These are phyloP conservation scores for Lepus townsendii DNA, from an alignment of 2,797 vertebrate genomes.

Conservation along the genomic window DNA sequence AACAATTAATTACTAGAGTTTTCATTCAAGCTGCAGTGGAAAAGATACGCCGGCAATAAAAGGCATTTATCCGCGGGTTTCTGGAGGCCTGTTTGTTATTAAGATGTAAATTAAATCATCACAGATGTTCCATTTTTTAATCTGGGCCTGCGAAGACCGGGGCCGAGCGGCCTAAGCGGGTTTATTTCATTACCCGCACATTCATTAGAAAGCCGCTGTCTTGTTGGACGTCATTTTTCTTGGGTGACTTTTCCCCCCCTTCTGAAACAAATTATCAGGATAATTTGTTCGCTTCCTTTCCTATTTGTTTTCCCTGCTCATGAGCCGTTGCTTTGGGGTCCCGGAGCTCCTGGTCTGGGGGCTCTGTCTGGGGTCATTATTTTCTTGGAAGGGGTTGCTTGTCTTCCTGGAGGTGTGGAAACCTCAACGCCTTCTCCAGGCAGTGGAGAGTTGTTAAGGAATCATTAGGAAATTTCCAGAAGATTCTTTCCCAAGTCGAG, in stretches of 20 bases:
- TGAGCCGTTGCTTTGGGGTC: background rate
- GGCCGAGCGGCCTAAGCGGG: conserved; percentile 92
- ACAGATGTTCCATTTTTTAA: conserved; percentile 99
- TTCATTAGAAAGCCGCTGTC: conserved; percentile 94
- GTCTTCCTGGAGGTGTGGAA: background rate
- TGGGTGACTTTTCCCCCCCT: conserved; percentile 85
- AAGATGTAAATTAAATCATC: conserved; percentile 99
- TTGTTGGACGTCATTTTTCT: conserved; percentile 89
- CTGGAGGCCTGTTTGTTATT: conserved; percentile 99
- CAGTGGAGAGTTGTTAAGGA: background rate
- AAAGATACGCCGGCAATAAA: conserved; percentile 98
- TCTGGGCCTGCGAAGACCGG: conserved; percentile 96
- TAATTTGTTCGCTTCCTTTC: conserved; percentile 89
- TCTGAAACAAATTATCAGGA: conserved; percentile 88
- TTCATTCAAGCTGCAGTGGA: conserved; percentile 94
- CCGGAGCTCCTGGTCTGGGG: background rate
- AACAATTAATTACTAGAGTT: conserved; percentile 99
- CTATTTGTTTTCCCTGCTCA: conserved; percentile 80
- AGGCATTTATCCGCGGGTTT: conserved; percentile 98
- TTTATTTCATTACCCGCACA: conserved; percentile 96
- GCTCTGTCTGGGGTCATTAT: background rate
- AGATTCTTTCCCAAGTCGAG: background rate
- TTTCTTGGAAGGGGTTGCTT: background rate
- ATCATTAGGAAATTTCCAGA: background rate
- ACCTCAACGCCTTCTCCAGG: background rate